Evolutionary conservation across 2,113 vertebrate genomes (phyloP), one percentile per base, ranked within the genome.

Genomic region (Sturnira hondurensis): DNA sequence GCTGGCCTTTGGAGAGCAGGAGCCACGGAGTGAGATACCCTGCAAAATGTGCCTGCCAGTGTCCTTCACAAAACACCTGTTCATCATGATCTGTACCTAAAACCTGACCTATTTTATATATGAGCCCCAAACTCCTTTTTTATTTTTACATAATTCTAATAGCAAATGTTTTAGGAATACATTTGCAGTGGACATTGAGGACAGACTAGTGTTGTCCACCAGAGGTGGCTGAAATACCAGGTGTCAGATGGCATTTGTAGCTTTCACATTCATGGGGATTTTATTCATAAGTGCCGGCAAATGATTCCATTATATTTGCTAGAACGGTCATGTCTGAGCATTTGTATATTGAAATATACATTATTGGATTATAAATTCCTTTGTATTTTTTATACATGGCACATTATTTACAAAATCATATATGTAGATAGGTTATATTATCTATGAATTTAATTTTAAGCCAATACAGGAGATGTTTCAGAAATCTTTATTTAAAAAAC

Each of bases 321-420:
- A 86, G 43, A 89, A 43, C 31, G 50, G 43, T 81, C 45, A 90
- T 56, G 15, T 9, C 22, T 71, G 38, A 86, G 11, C 12, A 74
- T 65, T 82, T 96, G 88, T 73, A 86, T 36, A 45, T 24, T 83
- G 56, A 95, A 92, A 95, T 45, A 88, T 15, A 88, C 93, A 82
- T 58, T 28, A 86, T 24, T 74, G 83, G n/a, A 93, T 43, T 77
- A 73, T 73, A 95, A 87, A 74, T 91, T 47, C 22, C 16, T 91
- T 70, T 70, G 19, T 71, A 71, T 4, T 45, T 77, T 73, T 93
- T 63, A 50, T 54, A 50, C 50, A 50, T 58, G 80, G 47, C 17
- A 28, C 15, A 71, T 43, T 74, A 86, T 77, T 74, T 91, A 92
- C 65, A 58, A 84, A 80, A 85, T 85, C 43, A 70, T 7, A 7